Evolutionary conservation across 2,888 invertebrate species (phyloP).

Genomic region (Notodonta dromedarius): DNA sequence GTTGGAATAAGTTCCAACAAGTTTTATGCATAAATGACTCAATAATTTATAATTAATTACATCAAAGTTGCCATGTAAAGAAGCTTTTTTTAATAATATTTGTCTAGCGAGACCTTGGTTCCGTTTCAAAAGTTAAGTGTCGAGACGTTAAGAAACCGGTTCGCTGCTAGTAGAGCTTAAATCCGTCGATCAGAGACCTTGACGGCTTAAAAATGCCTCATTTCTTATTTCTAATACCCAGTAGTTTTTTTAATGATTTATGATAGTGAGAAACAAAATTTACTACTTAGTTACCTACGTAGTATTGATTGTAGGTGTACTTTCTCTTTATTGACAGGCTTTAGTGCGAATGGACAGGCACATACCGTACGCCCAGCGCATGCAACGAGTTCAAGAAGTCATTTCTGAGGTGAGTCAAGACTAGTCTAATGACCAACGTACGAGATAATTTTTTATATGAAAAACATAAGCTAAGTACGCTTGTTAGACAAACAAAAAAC

Average conservation of each 20-base stretch:
- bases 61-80: too few relatives aligned
- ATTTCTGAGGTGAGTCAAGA: conserved; percentile 88
- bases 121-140: neutral
- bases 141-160: neutral
- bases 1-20: too few relatives aligned
- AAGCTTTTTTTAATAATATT: neutral
- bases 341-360: conserved; percentile 93
- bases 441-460: too few relatives aligned
- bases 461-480: too few relatives aligned
- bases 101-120: neutral
- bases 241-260: too few relatives aligned
- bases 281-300: too few relatives aligned
- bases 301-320: neutral
- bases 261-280: too few relatives aligned
- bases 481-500: too few relatives aligned
- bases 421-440: neutral
- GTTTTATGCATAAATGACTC: too few relatives aligned
- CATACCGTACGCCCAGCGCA: conserved; percentile 89
- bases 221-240: too few relatives aligned
- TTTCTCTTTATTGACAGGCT: conserved; percentile 80
- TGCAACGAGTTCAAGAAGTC: conserved; percentile 93
- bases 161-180: neutral
- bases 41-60: too few relatives aligned
- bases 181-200: conserved; percentile 2
- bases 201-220: neutral